A percentile compares a stretch with the other conserved stretches of the same genome.
These are phyloP conservation scores for Himalopsyche anomala DNA, from an alignment of 2,888 invertebrate species.

Conservation along the genomic window DNA sequence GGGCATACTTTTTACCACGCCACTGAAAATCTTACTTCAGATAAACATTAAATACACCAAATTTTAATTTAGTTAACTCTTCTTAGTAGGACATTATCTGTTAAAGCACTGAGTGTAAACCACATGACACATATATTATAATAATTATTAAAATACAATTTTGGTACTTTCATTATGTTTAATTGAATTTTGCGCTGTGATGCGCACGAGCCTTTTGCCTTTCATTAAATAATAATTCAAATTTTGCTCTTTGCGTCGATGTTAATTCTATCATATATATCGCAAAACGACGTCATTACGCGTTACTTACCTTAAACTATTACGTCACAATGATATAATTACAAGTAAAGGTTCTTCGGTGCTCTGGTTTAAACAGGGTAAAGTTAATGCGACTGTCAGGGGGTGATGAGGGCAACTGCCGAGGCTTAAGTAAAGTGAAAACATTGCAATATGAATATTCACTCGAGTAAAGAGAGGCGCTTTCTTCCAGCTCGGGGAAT, in stretches of 20 bases:
- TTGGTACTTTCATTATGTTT: neutral
- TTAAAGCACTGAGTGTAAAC: no score
- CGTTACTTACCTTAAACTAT: constrained; percentile 36
- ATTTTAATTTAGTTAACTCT: no score
- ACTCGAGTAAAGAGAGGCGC: constrained; percentile 22
- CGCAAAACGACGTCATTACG: neutral
- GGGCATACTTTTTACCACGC: no score
- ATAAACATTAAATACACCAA: no score
- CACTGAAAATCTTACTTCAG: no score
- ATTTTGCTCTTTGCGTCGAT: neutral
- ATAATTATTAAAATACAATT: neutral
- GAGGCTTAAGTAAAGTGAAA: constrained; percentile 45
- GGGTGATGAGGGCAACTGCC: constrained; percentile 36
- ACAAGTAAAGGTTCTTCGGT: constrained; percentile 34
- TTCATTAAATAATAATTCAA: constrained; percentile 14
- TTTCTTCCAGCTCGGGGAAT: constrained; percentile 18
- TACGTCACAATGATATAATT: constrained; percentile 28
- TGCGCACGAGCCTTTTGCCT: neutral
- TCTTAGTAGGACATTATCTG: no score
- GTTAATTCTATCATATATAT: constrained; percentile 10
- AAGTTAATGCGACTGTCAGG: constrained; percentile 45
- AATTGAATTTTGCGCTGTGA: neutral
- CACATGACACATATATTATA: no score
- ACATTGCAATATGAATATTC: constrained; percentile 50
- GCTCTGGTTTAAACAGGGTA: constrained; percentile 38